A percentile compares a stretch with the other conserved stretches of the same genome.
Evolutionary conservation across 2,888 invertebrate genomes (phyloP).

Genomic region (Rutpela maculata): DNA sequence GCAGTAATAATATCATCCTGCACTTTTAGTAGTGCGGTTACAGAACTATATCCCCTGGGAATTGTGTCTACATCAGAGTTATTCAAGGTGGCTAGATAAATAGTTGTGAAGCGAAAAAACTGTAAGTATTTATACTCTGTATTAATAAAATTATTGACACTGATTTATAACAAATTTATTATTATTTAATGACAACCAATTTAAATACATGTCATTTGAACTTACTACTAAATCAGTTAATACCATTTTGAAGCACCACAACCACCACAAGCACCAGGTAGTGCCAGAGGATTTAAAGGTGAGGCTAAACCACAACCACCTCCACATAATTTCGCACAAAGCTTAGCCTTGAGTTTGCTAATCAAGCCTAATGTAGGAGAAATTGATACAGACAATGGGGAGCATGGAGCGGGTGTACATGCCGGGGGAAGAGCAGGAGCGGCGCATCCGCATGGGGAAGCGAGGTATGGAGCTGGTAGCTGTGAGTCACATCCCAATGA

Average conservation of each 20-base stretch:
- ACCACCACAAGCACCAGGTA: no score
- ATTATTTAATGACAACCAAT: neutral
- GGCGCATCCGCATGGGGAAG: neutral
- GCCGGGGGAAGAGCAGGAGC: neutral
- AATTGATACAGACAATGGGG: neutral
- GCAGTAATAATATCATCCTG: no score
- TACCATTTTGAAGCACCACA: neutral
- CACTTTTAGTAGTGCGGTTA: no score
- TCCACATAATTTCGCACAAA: conserved; percentile 21
- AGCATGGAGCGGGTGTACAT: neutral
- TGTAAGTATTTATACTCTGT: no score
- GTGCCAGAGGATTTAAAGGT: neutral
- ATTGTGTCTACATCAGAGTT: no score
- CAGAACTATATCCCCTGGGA: no score
- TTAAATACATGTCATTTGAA: neutral
- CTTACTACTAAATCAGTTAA: neutral
- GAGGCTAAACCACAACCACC: neutral
- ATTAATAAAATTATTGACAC: neutral
- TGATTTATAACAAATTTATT: neutral
- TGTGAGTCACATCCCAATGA: no score
- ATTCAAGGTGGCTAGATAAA: no score
- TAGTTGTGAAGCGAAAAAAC: no score
- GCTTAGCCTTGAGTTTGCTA: conserved; percentile 2
- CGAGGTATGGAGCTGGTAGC: neutral
- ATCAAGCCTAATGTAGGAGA: conserved; percentile 21